Evolutionary conservation across 1,140 invertebrate genomes (phyloP), one percentile per base, ranked within the genome.

Genomic region (Sipha flava): DNA sequence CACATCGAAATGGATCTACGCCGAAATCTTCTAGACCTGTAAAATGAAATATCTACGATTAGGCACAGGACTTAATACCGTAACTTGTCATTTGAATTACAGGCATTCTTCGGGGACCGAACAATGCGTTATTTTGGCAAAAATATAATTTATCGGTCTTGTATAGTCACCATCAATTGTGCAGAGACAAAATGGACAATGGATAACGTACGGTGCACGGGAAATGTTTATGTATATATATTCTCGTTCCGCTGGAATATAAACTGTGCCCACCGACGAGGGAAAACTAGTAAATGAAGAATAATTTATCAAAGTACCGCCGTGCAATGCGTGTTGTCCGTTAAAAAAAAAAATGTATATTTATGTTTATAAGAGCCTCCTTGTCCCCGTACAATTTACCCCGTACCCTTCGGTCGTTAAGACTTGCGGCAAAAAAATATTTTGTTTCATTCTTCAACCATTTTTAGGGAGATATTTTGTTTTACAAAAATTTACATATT

Each of bases 271-370:
- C 18, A 9, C 18, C 31, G 9, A 18, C 59, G 7, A 34, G 59
- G 59, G 59, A 62, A 34, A 62, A 62, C 31, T 34, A 62, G 29
- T 62, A 62, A 62, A 62, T 62, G 59, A 62, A 62, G 31, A 37
- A 62, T 62, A 62, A 62, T 62, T 62, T 62, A 62, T 62, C 59
- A 62, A 62, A 62, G 18, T 31, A n/a, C n/a, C n/a, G n/a, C n/a
- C 29, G 10, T 34, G 59, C 29, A 62, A 62, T n/a, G 59, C 59
- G n/a, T 62, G 59, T 62, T 62, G 59, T 37, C 59, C 31, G 59
- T 62, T 62, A 62, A 62, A 62, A 62, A 34, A n/a, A n/a, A n/a
- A n/a, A n/a, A n/a, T n/a, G n/a, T n/a, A n/a, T n/a, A n/a, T n/a
- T n/a, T n/a, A n/a, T 62, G 34, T 62, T 62, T 62, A 62, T 62